Evolutionary conservation across 2,888 invertebrate genomes (phyloP), one percentile per base, ranked within the genome.

Genomic region (Andricus curvator): DNA sequence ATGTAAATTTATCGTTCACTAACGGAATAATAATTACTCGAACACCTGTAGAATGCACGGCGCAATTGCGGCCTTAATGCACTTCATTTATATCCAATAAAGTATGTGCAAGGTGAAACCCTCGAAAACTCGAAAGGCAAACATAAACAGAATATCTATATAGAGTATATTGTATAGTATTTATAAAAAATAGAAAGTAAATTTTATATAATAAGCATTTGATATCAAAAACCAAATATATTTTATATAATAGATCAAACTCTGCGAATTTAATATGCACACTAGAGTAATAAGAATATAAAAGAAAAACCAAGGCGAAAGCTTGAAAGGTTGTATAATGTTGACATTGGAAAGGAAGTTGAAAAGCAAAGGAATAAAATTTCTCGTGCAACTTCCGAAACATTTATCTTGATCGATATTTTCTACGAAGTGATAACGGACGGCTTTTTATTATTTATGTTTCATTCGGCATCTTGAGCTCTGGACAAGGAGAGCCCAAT

Each of bases 351-450:
- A 74, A 51, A 56, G 74, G 56, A 74, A 74, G 51, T 51, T 56
- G 33, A 56, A 74, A 74, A 29, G 15, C 33, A 74, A 74, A 74
- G 74, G 51, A 74, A 74, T 74, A 56, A 74, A 33, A 56, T 11
- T 74, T 74, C 56, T 74, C 74, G 33, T 13, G 33, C 56, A 74
- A 74, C 74, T 74, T 74, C 74, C 74, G 74, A 74, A 74, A 56
- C 51, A 33, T 74, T 56, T 37, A 74, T 74, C 56, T 56, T 51
- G 51, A 74, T 56, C 56, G 33, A 74, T 74, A 74, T 74, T 74
- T 74, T 74, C 51, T 56, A 74, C 74, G 74, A 56, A 56, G 51
- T 51, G 51, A 74, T 74, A 74, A 56, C 74, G 56, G 51, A 74
- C 74, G 29, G 33, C 56, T 74, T 74, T 56, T 74, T 74, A 74